Percentiles rank a stretch among this genome's conserved stretches.
Conservation (phyloP, 2,888 invertebrate genomes). For the Gymnoscelis rufifasciata region DNA sequence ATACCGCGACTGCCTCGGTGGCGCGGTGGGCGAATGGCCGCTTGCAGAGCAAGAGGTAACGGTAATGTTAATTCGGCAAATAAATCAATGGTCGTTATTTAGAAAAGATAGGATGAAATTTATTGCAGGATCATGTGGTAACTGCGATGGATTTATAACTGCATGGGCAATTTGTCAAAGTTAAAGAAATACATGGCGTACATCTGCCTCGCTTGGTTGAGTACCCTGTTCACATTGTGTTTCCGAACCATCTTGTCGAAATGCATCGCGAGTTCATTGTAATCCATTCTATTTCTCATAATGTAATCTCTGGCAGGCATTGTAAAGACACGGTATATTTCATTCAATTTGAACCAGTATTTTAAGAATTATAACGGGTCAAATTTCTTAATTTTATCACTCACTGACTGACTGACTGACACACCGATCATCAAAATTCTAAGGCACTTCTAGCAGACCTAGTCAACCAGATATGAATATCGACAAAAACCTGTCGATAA, state of each 20-base stretch:
- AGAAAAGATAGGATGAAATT: not conserved
- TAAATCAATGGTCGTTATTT: constrained; percentile 12
- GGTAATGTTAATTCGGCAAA: constrained; percentile 24
- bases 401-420: too few species aligned
- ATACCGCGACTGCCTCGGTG: too few species aligned
- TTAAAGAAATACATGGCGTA: constrained; percentile 88
- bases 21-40: too few species aligned
- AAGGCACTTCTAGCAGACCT: too few species aligned
- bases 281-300: constrained; percentile 94
- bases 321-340: too few species aligned
- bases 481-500: too few species aligned
- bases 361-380: too few species aligned
- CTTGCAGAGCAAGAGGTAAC: too few species aligned
- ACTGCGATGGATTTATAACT: not conserved
- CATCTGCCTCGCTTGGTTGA: constrained; percentile 94
- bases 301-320: constrained; percentile 93
- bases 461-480: too few species aligned
- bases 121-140: constrained; percentile 3
- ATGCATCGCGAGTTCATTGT: constrained; percentile 98
- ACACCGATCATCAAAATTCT: too few species aligned
- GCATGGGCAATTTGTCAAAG: not conserved
- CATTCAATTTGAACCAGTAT: too few species aligned
- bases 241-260: constrained; percentile 98
- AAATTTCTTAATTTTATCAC: too few species aligned
- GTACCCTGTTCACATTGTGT: constrained; percentile 93